Evolutionary conservation across 2,113 vertebrate genomes (phyloP).

Genomic region (Pampusana beccarii): DNA sequence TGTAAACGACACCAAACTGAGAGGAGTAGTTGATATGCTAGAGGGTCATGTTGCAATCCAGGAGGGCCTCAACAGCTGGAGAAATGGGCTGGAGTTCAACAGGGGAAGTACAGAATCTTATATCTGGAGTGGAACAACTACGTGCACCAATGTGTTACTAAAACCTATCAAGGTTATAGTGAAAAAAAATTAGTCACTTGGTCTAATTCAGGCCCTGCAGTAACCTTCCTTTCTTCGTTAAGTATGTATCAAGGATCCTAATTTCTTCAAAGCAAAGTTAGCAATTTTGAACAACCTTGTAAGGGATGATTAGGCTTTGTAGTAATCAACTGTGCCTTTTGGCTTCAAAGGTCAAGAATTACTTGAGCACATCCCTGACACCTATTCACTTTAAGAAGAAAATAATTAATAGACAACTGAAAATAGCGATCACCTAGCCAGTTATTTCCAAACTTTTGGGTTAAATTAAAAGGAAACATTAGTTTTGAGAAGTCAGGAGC

Average conservation of each 20-base stretch:
- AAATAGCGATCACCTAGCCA: neutral
- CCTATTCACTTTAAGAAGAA: neutral
- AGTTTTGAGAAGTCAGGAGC: neutral
- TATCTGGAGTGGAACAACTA: no score
- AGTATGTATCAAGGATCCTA: neutral
- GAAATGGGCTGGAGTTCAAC: neutral
- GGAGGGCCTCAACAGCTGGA: neutral
- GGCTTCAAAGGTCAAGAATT: conserved; percentile 25
- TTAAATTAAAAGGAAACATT: neutral
- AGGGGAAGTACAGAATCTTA: neutral
- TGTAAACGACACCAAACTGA: neutral
- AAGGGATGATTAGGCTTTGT: conserved; percentile 9
- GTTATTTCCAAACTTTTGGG: neutral
- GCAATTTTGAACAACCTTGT: neutral
- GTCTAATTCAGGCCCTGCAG: neutral
- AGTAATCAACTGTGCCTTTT: neutral
- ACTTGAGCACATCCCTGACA: neutral
- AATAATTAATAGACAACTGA: neutral
- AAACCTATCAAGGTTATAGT: neutral
- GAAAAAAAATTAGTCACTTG: neutral
- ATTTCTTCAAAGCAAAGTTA: conserved; percentile 9
- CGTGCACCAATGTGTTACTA: neutral
- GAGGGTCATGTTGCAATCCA: neutral
- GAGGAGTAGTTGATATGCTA: neutral
- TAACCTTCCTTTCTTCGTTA: neutral